These are phyloP conservation scores for Clarias platycephalus DNA, from an alignment of 2,797 vertebrate species.

Conservation along the genomic window DNA sequence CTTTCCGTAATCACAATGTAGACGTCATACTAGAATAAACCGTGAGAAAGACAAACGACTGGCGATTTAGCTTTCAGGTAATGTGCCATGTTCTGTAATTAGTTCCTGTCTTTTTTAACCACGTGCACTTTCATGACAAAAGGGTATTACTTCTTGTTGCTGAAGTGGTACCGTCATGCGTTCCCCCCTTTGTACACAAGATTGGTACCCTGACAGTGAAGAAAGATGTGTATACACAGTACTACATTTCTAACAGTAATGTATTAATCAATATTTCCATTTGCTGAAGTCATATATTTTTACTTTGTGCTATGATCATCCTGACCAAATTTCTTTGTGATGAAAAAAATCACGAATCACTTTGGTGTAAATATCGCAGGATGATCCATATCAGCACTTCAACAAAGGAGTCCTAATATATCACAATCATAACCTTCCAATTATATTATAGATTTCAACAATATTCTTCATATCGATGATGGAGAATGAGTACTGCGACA, in stretches of 20 bases:
- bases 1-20: neutral
- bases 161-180: neutral
- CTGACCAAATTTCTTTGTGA: neutral
- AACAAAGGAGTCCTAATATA: neutral
- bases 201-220: neutral
- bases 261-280: neutral
- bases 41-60: neutral
- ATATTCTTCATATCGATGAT: neutral
- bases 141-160: neutral
- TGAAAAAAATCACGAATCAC: neutral
- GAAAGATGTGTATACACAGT: neutral
- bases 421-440: neutral
- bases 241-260: neutral
- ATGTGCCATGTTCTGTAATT: neutral
- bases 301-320: neutral
- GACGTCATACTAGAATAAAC: neutral
- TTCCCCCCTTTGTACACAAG: neutral
- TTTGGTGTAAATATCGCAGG: neutral
- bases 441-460: neutral
- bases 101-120: neutral
- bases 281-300: neutral
- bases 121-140: neutral
- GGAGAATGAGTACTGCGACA: neutral
- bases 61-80: neutral
- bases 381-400: neutral